Evolutionary conservation across 2,113 vertebrate genomes (phyloP).

Genomic region (Grus americana): DNA sequence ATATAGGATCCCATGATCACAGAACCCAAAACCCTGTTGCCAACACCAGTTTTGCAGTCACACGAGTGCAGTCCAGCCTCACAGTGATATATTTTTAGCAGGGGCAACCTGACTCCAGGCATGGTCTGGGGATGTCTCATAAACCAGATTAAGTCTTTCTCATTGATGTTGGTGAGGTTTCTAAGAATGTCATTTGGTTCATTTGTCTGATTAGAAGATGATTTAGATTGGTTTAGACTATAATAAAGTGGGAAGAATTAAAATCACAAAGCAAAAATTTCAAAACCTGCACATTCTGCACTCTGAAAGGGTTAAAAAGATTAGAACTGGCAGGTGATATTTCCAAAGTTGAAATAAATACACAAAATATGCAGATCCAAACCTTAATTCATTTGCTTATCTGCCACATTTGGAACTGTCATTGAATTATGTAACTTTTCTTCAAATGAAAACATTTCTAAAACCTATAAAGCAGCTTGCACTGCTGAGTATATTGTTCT

Average conservation of each 20-base stretch:
- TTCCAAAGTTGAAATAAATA: background rate
- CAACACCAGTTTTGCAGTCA: background rate
- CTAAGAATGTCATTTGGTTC: background rate
- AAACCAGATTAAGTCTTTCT: background rate
- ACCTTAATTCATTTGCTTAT: constrained; percentile 6
- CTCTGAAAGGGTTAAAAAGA: background rate
- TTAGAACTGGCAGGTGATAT: background rate
- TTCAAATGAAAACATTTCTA: constrained; percentile 30
- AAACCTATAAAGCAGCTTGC: constrained; percentile 21
- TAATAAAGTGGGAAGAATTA: background rate
- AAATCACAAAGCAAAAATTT: background rate
- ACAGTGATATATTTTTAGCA: background rate
- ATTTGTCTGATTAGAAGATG: background rate
- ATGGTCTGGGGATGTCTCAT: background rate
- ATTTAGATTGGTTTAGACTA: background rate
- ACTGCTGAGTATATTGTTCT: background rate
- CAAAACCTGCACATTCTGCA: background rate
- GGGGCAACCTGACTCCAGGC: background rate
- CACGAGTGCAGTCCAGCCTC: background rate
- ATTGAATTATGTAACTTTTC: background rate
- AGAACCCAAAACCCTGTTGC: background rate
- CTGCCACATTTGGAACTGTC: background rate
- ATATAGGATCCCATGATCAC: background rate
- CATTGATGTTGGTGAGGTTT: background rate
- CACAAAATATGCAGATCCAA: background rate